A percentile compares a stretch with the other conserved stretches of the same genome.
Evolutionary conservation across 2,888 invertebrate genomes (phyloP).

Genomic region (Cerastoderma edule): DNA sequence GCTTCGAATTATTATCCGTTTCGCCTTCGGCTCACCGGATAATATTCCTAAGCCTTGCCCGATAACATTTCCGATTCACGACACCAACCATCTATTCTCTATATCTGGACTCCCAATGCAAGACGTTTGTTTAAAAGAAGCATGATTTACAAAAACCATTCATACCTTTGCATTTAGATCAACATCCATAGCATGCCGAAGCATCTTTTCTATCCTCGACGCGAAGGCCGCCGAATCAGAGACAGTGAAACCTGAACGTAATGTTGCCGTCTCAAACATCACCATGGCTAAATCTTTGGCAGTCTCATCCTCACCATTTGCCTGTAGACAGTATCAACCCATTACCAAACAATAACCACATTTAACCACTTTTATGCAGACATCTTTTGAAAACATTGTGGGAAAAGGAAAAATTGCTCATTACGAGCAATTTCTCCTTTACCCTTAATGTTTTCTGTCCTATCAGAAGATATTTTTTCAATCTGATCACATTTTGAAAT

Average conservation of each 20-base stretch:
- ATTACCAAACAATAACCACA: background rate
- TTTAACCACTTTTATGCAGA: background rate
- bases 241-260: slow-evolving; percentile 97
- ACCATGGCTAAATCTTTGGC: slow-evolving; percentile 94
- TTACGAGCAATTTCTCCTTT: too few relatives aligned
- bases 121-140: too few relatives aligned
- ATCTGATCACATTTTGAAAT: background rate
- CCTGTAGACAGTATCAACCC: slow-evolving; percentile 58
- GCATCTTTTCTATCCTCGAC: slow-evolving; percentile 94
- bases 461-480: too few relatives aligned
- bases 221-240: slow-evolving; percentile 94
- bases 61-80: too few relatives aligned
- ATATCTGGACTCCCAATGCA: too few relatives aligned
- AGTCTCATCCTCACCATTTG: slow-evolving; percentile 90
- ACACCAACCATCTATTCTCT: too few relatives aligned
- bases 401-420: background rate
- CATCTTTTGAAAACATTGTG: slow-evolving; percentile 2
- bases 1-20: too few relatives aligned
- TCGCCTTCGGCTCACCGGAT: too few relatives aligned
- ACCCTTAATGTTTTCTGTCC: too few relatives aligned
- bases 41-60: too few relatives aligned
- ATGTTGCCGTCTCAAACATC: slow-evolving; percentile 90
- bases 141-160: too few relatives aligned
- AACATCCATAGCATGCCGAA: slow-evolving; percentile 86
- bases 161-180: slow-evolving; percentile 88